Percentiles rank a stretch among this genome's conserved stretches.
phyloP scores from a whole-genome alignment of 1,140 invertebrate genomes.

The Pseudomyrmex dendroicus region DNA sequence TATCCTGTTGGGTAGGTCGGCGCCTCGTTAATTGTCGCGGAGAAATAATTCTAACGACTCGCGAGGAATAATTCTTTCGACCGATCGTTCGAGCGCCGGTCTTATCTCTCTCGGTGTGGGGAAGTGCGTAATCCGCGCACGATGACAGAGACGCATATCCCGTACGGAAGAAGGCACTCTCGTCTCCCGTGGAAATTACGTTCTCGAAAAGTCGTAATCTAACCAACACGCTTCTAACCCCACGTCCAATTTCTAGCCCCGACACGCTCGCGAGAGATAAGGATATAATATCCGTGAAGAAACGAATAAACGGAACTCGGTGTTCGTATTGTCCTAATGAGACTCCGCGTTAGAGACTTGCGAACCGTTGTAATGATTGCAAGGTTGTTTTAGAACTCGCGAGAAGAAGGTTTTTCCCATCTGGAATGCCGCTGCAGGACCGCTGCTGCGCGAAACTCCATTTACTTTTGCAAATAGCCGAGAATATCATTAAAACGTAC shows the following conservation, averaged over 20 bases:
- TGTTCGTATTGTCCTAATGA: conserved; percentile 27
- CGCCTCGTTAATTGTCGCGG: conserved; percentile 52
- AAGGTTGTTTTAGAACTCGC: not conserved
- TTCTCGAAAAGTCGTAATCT: conserved; percentile 41
- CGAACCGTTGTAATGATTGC: conserved; percentile 42
- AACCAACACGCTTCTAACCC: conserved; percentile 13
- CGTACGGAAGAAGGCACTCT: not conserved
- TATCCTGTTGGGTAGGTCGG: conserved; percentile 50
- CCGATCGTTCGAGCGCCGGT: conserved; percentile 17
- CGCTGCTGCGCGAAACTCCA: not conserved
- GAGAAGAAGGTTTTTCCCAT: not conserved
- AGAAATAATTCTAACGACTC: conserved; percentile 49
- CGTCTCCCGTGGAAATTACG: conserved; percentile 34
- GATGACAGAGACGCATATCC: conserved; percentile 21
- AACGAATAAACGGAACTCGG: conserved; percentile 31
- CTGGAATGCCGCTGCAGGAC: not conserved
- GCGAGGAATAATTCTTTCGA: conserved; percentile 35
- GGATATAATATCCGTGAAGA: conserved; percentile 23
- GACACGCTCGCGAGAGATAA: conserved; percentile 29
- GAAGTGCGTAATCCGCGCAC: conserved; percentile 31
- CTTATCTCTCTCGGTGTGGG: conserved; percentile 23
- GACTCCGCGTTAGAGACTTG: conserved; percentile 19
- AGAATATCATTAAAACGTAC: not conserved
- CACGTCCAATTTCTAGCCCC: conserved; percentile 27
- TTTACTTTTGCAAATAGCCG: not conserved